phyloP scores from a whole-genome alignment of 2,888 invertebrate species.

The Hypercompe scribonia region DNA sequence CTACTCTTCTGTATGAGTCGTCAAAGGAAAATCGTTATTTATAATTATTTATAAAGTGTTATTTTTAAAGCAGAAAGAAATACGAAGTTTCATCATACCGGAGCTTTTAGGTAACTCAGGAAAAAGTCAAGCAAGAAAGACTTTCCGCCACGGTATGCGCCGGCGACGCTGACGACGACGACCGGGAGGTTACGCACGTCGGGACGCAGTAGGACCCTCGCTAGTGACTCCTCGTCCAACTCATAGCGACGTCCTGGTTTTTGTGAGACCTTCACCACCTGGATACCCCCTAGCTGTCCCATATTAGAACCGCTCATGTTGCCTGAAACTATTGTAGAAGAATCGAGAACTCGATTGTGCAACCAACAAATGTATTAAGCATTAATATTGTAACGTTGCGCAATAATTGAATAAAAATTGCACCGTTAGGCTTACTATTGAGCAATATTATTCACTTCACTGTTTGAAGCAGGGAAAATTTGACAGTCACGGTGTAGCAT shows the following conservation, averaged over 20 bases:
- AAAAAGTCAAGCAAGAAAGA: constrained; percentile 65
- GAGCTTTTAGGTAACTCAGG: constrained; percentile 58
- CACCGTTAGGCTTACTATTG: no score
- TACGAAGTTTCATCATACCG: constrained; percentile 41
- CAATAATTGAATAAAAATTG: no score
- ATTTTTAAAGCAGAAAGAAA: no score
- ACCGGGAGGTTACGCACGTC: constrained; percentile 54
- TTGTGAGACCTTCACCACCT: constrained; percentile 48
- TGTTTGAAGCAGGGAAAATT: no score
- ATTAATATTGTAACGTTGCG: no score
- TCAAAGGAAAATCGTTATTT: no score
- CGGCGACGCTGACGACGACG: constrained; percentile 62
- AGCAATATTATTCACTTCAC: no score
- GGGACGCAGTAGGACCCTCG: constrained; percentile 40
- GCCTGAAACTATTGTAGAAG: constrained; percentile 2
- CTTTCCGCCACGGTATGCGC: constrained; percentile 63
- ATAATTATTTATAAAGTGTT: background rate
- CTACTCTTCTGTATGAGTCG: no score
- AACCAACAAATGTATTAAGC: no score
- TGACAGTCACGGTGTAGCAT: no score
- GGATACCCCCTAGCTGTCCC: constrained; percentile 32
- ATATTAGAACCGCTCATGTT: constrained; percentile 25
- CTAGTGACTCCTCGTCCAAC: constrained; percentile 48
- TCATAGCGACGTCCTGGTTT: constrained; percentile 41
- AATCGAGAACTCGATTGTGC: no score